Percentiles rank a stretch among this genome's conserved stretches.
These are phyloP conservation scores for Chloebia gouldiae DNA, from an alignment of 2,113 vertebrate species.

Conservation along the genomic window DNA sequence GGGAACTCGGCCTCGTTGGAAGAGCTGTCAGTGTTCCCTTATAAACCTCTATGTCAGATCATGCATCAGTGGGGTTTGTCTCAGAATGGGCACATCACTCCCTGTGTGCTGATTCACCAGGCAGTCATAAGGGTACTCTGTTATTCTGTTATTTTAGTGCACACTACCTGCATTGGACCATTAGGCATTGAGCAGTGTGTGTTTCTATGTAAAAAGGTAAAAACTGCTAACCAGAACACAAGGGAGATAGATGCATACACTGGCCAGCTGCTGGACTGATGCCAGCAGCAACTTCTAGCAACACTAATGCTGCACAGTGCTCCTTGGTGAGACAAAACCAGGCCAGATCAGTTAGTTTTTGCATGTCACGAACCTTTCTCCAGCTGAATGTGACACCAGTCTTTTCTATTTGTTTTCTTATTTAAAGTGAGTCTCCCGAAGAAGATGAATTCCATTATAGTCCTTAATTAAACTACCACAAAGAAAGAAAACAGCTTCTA, in stretches of 20 bases:
- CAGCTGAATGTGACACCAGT: background rate
- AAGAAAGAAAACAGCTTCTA: background rate
- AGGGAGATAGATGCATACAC: background rate
- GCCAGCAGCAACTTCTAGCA: background rate
- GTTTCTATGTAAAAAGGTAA: background rate
- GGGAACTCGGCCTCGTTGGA: background rate
- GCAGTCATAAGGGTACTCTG: background rate
- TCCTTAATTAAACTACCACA: background rate
- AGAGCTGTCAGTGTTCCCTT: background rate
- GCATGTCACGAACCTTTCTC: background rate
- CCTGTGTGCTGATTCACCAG: background rate
- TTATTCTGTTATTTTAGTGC: background rate
- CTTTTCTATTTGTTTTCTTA: background rate
- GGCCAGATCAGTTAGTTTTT: background rate
- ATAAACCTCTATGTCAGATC: accelerated
- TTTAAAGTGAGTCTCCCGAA: background rate
- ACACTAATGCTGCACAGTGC: background rate
- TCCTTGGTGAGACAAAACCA: background rate
- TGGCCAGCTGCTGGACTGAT: background rate
- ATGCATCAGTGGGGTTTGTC: accelerated
- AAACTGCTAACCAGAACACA: background rate
- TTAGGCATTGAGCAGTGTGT: background rate
- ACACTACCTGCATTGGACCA: background rate
- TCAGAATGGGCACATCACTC: background rate
- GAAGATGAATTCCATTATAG: background rate